Evolutionary conservation across 2,888 invertebrate species (phyloP).

Genomic region (Sarcophaga carnaria): DNA sequence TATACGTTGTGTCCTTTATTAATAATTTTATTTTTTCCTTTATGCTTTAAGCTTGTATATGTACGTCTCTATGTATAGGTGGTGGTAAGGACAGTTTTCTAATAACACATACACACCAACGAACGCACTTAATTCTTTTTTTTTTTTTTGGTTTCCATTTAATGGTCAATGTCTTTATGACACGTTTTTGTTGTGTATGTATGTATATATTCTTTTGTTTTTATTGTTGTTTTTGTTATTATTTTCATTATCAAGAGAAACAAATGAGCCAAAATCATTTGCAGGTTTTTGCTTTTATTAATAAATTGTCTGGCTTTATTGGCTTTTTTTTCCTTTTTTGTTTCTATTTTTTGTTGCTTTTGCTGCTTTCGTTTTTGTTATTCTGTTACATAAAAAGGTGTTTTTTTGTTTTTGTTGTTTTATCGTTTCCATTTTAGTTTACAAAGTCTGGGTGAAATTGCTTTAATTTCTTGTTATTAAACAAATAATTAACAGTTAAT

Average conservation of each 20-base stretch:
- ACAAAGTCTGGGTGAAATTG: neutral
- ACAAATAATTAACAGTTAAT: conserved; percentile 36
- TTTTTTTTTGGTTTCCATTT: conserved; percentile 14
- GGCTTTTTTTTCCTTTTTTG: neutral
- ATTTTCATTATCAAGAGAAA: neutral
- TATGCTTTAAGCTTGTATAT: neutral
- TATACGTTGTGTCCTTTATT: conserved; percentile 24
- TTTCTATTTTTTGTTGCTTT: neutral
- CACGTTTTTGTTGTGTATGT: conserved; percentile 21
- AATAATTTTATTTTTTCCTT: conserved; percentile 41
- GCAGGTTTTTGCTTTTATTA: conserved; percentile 26
- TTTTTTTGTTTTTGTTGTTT: neutral
- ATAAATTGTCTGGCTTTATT: conserved; percentile 15
- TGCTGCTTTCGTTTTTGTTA: neutral
- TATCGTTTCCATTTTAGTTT: neutral
- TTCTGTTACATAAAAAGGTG: too few species aligned
- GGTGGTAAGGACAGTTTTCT: neutral
- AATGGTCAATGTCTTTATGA: conserved; percentile 35
- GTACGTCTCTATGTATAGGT: neutral
- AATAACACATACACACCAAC: neutral
- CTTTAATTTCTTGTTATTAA: neutral
- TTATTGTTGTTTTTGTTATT: neutral
- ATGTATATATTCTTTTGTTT: neutral
- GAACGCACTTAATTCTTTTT: neutral
- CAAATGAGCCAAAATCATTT: conserved; percentile 13